These are phyloP conservation scores for Myopa tessellatipennis DNA, from an alignment of 2,888 invertebrate genomes.

Conservation along the genomic window DNA sequence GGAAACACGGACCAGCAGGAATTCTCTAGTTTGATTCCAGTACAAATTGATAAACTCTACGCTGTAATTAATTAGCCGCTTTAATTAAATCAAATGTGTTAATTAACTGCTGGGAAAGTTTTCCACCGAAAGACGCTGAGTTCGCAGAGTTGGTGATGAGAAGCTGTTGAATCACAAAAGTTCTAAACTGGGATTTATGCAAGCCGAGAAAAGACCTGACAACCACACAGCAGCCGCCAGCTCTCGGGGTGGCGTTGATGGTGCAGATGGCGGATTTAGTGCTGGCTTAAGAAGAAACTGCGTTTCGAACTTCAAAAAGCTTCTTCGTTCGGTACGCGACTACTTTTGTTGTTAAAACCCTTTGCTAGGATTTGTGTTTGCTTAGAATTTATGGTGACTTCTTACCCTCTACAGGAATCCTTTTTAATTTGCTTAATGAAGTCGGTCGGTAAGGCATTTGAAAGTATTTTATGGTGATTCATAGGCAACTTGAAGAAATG, in stretches of 20 bases:
- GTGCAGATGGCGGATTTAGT: not conserved
- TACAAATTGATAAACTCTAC: constrained; percentile 30
- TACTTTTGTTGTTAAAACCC: not conserved
- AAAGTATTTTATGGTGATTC: not conserved
- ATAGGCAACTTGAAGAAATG: not conserved
- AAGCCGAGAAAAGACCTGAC: not conserved
- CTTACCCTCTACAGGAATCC: not conserved
- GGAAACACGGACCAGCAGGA: not conserved
- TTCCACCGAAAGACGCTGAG: not conserved
- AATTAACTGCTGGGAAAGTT: constrained; percentile 47
- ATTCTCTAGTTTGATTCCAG: not conserved
- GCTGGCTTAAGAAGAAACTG: not conserved
- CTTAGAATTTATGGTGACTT: not conserved
- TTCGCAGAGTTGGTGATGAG: not conserved
- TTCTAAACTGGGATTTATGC: not conserved
- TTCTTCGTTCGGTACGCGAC: too few relatives aligned
- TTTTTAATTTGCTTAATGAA: not conserved
- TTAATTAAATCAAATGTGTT: constrained; percentile 49
- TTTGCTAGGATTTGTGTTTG: not conserved
- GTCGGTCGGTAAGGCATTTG: not conserved
- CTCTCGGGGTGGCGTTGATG: not conserved
- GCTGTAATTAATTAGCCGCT: constrained; percentile 52
- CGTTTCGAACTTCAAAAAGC: too few relatives aligned
- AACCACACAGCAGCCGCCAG: not conserved
- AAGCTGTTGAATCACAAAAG: not conserved